Base-by-base conservation (phyloP, 2,113 vertebrate genomes). In the Onychostruthus taczanowskii region DNA sequence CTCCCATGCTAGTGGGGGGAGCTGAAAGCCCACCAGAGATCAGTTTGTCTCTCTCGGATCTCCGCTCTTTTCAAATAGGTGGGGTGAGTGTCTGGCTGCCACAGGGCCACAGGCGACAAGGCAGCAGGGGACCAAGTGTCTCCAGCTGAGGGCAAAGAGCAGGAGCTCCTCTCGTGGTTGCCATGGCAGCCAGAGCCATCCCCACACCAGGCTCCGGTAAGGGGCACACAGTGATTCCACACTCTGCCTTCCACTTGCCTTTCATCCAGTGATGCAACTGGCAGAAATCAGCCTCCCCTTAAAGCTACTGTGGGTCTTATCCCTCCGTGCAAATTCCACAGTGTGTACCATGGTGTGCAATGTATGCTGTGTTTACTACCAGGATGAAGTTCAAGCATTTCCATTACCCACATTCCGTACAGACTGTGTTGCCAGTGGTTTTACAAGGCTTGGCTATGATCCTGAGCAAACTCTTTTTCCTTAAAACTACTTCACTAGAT, bases 141-240 rank as follows among this genome's bases (percentile, higher is more conserved):
- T 88, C 33, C 44, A 61, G 41, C 1, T 4, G 41, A 87, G 83
- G 83, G 47, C 79, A 75, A 90, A 64, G 87, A 80, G 55, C 46
- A 13, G 63, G 52, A 74, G 46, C 11, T 30, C 55, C 44, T 77
- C 72, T 63, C 3, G 1, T n/a, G 64, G 92, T 94, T 95, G 78
- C 76, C 90, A 92, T 89, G 90, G 76, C 82, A 84, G 79, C 50
- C 75, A 43, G 66, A 93, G 33, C 61, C 47, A 81, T 59, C 69
- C 44, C 75, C 69, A 68, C 62, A 8, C 59, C 4, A 1, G 37
- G 49, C 53, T 16, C n/a, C 0, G 0, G n/a, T 4, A 19, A 24
- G 2, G 2, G 33, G 67, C 64, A 83, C 67, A 9, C 35, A 7
- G 2, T 3, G 47, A 23, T 58, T 35, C 44, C 2, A 1, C n/a